Conservation (phyloP, 1,140 invertebrate genomes). For the Diorhabda elongata region DNA sequence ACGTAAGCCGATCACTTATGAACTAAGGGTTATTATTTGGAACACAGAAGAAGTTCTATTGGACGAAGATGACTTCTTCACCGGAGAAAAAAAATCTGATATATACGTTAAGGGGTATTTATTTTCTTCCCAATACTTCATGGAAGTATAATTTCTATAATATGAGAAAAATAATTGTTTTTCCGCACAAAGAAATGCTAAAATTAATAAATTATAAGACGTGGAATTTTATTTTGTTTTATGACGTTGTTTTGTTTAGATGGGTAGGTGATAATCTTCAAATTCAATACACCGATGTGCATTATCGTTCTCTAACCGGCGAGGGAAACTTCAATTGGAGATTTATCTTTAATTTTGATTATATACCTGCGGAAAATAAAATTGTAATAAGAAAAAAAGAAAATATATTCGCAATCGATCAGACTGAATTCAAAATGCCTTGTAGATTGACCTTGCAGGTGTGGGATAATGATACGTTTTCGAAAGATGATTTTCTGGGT, state of each 20-base stretch:
- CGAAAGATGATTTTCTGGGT: slow-evolving; percentile 77
- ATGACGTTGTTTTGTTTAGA: slow-evolving; percentile 45
- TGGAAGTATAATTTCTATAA: background rate
- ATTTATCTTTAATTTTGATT: slow-evolving; percentile 80
- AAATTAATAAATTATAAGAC: no score
- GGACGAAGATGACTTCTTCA: slow-evolving; percentile 72
- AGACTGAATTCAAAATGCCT: slow-evolving; percentile 64
- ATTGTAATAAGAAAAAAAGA: slow-evolving; percentile 59
- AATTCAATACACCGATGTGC: slow-evolving; percentile 76
- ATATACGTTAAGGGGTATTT: slow-evolving; percentile 79
- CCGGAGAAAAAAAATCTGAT: slow-evolving; percentile 76
- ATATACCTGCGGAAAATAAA: slow-evolving; percentile 72
- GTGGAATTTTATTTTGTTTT: no score
- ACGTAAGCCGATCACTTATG: slow-evolving; percentile 68
- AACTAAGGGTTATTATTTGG: slow-evolving; percentile 80
- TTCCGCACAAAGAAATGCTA: no score
- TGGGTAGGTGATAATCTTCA: slow-evolving; percentile 71
- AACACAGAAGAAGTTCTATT: slow-evolving; percentile 71
- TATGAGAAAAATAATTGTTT: no score
- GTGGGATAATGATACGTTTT: slow-evolving; percentile 75
- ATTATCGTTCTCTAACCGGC: slow-evolving; percentile 72
- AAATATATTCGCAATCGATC: slow-evolving; percentile 59
- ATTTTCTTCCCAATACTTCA: background rate
- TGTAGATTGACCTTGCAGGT: slow-evolving; percentile 63
- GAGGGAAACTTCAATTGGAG: slow-evolving; percentile 90